Evolutionary conservation across 2,797 vertebrate species (phyloP).

Genomic region (Lagorchestes hirsutus): DNA sequence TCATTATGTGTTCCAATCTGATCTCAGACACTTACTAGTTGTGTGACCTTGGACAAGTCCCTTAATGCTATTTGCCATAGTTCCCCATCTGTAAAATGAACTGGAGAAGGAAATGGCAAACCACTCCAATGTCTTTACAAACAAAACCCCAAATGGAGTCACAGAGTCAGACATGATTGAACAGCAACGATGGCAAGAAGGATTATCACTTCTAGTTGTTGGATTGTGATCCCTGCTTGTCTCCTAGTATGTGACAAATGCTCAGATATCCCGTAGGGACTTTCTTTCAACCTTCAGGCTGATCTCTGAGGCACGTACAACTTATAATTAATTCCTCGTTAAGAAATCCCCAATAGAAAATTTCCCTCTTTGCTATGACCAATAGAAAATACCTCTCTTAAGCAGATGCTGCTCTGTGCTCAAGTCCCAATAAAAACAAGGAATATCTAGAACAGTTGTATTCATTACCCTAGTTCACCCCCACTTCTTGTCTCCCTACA

Average conservation of each 20-base stretch:
- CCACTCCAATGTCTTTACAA: neutral
- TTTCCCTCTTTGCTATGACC: neutral
- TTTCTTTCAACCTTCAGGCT: neutral
- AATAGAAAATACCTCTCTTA: neutral
- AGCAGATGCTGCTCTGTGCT: neutral
- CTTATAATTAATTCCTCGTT: neutral
- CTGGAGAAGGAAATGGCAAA: neutral
- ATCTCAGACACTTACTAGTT: neutral
- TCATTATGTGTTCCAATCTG: neutral
- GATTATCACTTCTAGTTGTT: neutral
- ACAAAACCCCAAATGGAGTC: neutral
- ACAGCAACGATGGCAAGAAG: neutral
- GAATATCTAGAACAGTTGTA: neutral
- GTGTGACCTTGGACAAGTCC: neutral
- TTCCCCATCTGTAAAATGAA: neutral
- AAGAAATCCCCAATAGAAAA: neutral
- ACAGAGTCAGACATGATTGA: neutral
- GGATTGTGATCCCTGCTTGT: neutral
- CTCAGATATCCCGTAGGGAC: neutral
- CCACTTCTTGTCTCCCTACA: neutral
- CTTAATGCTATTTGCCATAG: neutral
- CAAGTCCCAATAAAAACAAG: neutral
- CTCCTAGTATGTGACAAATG: neutral
- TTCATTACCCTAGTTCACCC: neutral
- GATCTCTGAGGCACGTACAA: neutral